A percentile compares a stretch with the other conserved stretches of the same genome.
Conservation (phyloP, 2,888 invertebrate species). For the Ceriagrion tenellum region DNA sequence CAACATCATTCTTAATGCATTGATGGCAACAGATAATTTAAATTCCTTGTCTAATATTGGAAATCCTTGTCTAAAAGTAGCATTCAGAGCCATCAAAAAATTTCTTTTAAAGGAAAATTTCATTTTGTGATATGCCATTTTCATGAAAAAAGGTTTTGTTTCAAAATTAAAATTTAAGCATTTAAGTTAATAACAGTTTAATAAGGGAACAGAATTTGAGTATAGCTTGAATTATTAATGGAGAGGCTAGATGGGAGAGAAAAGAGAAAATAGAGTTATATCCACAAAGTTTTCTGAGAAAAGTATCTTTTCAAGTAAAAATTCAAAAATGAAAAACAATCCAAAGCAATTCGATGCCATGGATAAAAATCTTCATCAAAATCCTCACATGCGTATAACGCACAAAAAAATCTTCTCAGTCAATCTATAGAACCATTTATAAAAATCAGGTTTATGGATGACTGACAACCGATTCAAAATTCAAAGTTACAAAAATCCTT, state of each 20-base stretch:
- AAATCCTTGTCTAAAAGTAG: neutral
- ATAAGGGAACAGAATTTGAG: neutral
- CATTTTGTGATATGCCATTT: neutral
- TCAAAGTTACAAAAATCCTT: conserved; percentile 2
- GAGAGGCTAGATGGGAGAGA: neutral
- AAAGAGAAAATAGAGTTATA: neutral
- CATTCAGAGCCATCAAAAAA: neutral
- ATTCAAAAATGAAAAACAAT: neutral
- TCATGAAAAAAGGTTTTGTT: neutral
- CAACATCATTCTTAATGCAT: neutral
- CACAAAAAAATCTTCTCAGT: neutral
- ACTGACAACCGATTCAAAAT: conserved; percentile 41
- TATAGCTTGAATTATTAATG: neutral
- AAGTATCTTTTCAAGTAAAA: neutral
- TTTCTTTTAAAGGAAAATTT: neutral
- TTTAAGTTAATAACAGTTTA: neutral
- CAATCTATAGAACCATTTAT: neutral
- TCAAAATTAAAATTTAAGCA: neutral
- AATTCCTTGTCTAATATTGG: neutral
- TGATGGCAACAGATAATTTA: neutral
- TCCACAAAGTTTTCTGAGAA: neutral
- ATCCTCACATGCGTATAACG: neutral
- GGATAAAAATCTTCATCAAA: neutral
- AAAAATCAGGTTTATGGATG: neutral
- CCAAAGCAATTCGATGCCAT: neutral